Conservation (phyloP, 2,797 vertebrate species). For the Rallus crepitans region DNA sequence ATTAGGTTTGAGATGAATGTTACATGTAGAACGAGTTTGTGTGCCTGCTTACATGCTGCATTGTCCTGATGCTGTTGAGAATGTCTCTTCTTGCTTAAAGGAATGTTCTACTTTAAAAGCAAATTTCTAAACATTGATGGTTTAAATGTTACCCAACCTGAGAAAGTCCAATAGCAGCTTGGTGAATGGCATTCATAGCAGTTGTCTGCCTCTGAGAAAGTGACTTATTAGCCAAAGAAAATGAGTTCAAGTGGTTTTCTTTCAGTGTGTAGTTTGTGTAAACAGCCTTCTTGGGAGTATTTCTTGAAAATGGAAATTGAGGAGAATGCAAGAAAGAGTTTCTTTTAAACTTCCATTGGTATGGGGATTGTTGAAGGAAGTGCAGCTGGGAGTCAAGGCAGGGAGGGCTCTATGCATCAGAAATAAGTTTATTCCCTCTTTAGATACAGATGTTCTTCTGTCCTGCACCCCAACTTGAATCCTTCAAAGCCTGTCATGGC, state of each 20-base stretch:
- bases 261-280: not conserved
- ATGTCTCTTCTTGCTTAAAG: not conserved
- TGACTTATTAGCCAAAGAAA: not conserved
- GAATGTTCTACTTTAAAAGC: not conserved
- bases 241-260: not conserved
- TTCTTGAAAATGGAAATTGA: not conserved
- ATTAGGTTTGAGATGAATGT: not conserved
- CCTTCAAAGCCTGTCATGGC: not conserved
- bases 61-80: not conserved
- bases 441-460: not conserved
- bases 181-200: not conserved
- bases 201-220: not conserved
- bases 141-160: not conserved
- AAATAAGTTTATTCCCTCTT: not conserved
- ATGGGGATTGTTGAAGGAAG: not conserved
- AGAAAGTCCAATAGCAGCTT: not conserved
- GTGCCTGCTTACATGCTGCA: not conserved
- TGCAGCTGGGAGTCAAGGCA: not conserved
- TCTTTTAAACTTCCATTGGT: not conserved
- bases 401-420: not conserved
- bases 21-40: not conserved
- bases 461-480: not conserved
- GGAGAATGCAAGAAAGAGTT: not conserved
- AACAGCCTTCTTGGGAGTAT: not conserved
- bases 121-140: accelerated